phyloP scores from a whole-genome alignment of 2,888 invertebrate genomes.

The Gymnosoma rotundatum region DNA sequence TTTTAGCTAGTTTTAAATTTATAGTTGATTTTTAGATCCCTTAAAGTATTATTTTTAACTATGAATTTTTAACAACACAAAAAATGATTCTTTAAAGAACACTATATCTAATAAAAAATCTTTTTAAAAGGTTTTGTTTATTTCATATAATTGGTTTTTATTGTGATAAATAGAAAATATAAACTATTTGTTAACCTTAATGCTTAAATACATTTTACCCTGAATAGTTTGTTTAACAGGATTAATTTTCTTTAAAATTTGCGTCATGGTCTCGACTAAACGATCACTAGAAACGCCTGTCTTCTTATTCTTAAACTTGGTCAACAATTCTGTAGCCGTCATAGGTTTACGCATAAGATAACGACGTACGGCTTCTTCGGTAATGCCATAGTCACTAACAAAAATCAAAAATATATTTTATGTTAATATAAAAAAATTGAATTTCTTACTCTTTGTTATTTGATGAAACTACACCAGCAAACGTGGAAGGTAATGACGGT shows the following conservation, averaged over 20 bases:
- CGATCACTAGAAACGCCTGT: constrained; percentile 95
- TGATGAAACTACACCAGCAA: constrained; percentile 79
- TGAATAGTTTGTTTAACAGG: constrained; percentile 95
- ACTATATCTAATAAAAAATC: no score
- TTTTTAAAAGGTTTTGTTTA: background rate
- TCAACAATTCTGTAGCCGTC: constrained; percentile 97
- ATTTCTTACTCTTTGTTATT: constrained; percentile 80
- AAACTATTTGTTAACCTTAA: constrained; percentile 84
- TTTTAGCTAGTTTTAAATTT: no score
- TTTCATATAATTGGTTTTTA: background rate
- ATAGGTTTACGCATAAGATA: constrained; percentile 98
- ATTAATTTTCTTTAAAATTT: constrained; percentile 96
- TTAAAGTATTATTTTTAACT: no score
- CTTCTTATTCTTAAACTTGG: constrained; percentile 97
- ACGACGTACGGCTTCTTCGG: constrained; percentile 96
- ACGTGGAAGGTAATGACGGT: constrained; percentile 80
- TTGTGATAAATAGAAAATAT: background rate
- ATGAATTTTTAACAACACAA: no score
- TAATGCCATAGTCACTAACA: constrained; percentile 93
- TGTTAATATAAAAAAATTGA: background rate
- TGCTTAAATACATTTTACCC: constrained; percentile 96
- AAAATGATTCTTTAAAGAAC: no score
- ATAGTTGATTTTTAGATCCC: no score
- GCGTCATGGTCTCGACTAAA: constrained; percentile 95
- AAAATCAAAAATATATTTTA: constrained; percentile 3